Conservation (phyloP, 2,113 vertebrate species). For the Leucopsar rothschildi region DNA sequence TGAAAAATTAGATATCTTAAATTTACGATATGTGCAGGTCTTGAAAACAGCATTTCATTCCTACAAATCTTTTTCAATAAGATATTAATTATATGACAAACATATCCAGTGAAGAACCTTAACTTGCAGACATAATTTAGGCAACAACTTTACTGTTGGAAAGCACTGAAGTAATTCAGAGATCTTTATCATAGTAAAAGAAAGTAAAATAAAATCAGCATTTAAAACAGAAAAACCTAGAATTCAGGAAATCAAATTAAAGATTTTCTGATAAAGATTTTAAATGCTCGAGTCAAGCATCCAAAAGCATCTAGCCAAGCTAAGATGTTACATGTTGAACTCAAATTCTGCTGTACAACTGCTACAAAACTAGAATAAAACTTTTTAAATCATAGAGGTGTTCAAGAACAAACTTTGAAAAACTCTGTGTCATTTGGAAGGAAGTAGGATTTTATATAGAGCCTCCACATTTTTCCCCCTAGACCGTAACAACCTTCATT, state of each 20-base stretch:
- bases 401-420: not conserved
- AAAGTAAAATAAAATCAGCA: not conserved
- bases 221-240: not conserved
- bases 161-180: not conserved
- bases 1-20: not conserved
- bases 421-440: not conserved
- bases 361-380: not conserved
- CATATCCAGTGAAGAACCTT: not conserved
- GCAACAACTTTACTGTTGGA: not conserved
- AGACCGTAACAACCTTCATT: not conserved
- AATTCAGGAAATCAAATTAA: not conserved
- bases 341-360: not conserved
- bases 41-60: not conserved
- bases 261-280: not conserved
- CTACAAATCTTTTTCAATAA: not conserved
- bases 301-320: not conserved
- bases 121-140: not conserved
- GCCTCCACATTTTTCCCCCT: not conserved
- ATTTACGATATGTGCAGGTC: rapidly evolving
- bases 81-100: not conserved
- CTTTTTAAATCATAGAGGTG: not conserved
- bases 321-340: not conserved
- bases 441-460: not conserved
- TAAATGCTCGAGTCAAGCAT: not conserved
- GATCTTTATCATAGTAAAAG: not conserved